Evolutionary conservation across 2,888 invertebrate species (phyloP).

Genomic region (Imbricaverruca yamaguchii): DNA sequence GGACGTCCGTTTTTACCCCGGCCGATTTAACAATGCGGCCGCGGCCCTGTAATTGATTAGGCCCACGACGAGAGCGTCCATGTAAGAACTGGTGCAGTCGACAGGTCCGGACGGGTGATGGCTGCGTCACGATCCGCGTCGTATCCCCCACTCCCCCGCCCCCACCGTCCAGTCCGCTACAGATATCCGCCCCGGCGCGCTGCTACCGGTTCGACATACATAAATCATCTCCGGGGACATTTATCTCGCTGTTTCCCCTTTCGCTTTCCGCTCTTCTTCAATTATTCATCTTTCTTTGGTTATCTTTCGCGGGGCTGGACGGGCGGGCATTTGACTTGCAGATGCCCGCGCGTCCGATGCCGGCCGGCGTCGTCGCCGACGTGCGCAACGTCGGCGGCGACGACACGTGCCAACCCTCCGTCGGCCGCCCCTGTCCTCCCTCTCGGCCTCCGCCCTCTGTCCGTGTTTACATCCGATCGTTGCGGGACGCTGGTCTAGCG

Average conservation of each 20-base stretch:
- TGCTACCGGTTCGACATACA: neutral
- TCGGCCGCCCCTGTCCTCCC: too few species aligned
- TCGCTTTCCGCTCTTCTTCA: constrained; percentile 14
- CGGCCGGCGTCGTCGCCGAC: neutral
- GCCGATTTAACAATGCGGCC: neutral
- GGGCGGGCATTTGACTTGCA: constrained; percentile 9
- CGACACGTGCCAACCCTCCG: too few species aligned
- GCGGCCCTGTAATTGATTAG: constrained; percentile 11
- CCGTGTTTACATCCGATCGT: too few species aligned
- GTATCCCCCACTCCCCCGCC: neutral
- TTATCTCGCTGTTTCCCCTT: constrained; percentile 18
- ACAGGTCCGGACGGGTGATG: neutral
- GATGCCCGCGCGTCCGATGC: neutral
- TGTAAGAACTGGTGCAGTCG: neutral
- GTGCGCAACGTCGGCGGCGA: neutral
- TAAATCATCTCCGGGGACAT: neutral
- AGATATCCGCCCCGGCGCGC: neutral
- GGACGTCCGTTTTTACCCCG: neutral
- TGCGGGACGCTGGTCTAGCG: too few species aligned
- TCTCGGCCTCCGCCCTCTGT: too few species aligned
- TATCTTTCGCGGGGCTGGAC: neutral
- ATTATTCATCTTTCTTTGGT: constrained; percentile 20
- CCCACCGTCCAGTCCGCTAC: neutral
- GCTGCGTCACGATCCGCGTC: neutral
- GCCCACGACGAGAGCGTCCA: neutral